Percentiles rank a stretch among this genome's conserved stretches.
phyloP scores from a whole-genome alignment of 92 coral and sea anemone species.

The Meandrina meandrites region DNA sequence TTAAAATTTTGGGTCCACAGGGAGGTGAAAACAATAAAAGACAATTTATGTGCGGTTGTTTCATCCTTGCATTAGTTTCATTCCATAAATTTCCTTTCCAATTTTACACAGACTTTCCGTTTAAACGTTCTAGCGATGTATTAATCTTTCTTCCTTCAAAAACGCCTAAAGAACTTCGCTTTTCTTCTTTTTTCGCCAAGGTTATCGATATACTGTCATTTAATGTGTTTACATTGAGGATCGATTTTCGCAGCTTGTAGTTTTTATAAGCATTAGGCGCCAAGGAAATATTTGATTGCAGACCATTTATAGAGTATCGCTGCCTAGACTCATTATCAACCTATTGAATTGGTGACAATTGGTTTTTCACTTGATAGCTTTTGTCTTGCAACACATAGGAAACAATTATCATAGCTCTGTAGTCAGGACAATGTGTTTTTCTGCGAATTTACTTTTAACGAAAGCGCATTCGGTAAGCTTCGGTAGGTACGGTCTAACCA shows the following conservation, averaged over 20 bases:
- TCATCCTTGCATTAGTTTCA: background rate
- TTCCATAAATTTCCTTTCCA: constrained; percentile 20
- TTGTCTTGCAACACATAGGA: background rate
- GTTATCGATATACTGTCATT: background rate
- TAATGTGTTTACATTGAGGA: background rate
- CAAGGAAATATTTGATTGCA: background rate
- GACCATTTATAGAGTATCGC: background rate
- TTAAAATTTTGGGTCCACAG: background rate
- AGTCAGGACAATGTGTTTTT: background rate
- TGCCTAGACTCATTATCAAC: background rate
- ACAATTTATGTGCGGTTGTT: constrained; percentile 3
- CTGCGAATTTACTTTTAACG: background rate
- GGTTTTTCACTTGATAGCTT: background rate
- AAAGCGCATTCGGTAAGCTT: background rate
- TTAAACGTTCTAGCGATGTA: constrained; percentile 1
- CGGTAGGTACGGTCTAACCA: background rate
- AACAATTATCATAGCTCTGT: background rate
- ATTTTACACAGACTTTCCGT: background rate
- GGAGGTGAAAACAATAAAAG: constrained; percentile 13
- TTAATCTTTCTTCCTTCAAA: background rate
- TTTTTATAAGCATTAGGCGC: background rate
- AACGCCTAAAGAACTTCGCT: background rate
- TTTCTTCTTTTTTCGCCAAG: background rate
- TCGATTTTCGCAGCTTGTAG: background rate
- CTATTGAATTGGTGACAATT: background rate